Conservation (phyloP, 2,113 vertebrate species). For the Argyrosomus japonicus region DNA sequence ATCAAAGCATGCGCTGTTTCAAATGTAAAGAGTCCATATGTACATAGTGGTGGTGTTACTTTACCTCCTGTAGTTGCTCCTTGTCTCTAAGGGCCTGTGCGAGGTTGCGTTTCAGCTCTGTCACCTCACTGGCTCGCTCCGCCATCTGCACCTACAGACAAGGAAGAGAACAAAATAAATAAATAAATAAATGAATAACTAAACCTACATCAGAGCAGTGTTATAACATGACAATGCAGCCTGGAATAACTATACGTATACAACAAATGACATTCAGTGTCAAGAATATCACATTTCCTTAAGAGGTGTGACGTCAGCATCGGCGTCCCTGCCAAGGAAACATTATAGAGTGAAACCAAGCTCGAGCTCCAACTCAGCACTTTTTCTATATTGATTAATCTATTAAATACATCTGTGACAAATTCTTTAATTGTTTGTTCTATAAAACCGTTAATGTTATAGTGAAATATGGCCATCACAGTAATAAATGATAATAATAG, state of each 20-base stretch:
- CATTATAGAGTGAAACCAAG: neutral
- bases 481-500: too few species aligned
- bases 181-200: too few species aligned
- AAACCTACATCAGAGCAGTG: neutral
- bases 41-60: neutral
- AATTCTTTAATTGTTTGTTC: too few species aligned
- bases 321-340: neutral
- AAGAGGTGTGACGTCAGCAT: neutral
- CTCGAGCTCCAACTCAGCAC: neutral
- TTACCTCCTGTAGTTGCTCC: slow-evolving; percentile 85
- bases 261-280: neutral
- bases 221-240: neutral
- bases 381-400: too few species aligned
- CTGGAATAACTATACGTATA: neutral
- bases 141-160: slow-evolving; percentile 87
- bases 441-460: too few species aligned
- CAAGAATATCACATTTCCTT: neutral
- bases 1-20: neutral
- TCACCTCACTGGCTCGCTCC: slow-evolving; percentile 90
- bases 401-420: too few species aligned
- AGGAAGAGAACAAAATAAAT: neutral
- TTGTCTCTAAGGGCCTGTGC: slow-evolving; percentile 88
- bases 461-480: too few species aligned
- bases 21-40: neutral
- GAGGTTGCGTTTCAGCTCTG: slow-evolving; percentile 86